phyloP scores from a whole-genome alignment of 2,113 vertebrate genomes.

The Malaclemys terrapin region DNA sequence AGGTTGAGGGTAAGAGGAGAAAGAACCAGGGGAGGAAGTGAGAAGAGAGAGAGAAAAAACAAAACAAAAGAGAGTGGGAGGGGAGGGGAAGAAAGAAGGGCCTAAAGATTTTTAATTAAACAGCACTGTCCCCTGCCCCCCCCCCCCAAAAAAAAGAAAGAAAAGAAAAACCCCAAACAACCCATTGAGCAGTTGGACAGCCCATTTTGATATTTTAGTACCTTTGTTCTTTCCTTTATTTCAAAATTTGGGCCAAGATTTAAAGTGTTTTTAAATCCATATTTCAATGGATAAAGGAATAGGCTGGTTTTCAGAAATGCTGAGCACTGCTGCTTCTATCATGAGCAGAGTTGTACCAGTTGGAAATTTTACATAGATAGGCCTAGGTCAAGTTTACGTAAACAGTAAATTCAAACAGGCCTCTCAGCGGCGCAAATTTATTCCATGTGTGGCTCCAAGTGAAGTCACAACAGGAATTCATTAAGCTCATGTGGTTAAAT shows the following conservation, averaged over 20 bases:
- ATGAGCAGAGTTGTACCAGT: neutral
- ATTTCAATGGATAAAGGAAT: constrained; percentile 15
- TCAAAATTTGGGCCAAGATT: constrained; percentile 10
- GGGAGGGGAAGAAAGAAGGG: neutral
- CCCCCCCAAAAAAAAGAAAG: neutral
- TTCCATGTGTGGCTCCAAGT: neutral
- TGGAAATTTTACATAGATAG: neutral
- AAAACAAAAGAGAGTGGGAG: no score
- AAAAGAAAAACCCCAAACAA: neutral
- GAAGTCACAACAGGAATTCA: neutral
- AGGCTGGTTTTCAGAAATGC: constrained; percentile 1
- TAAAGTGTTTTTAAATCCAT: constrained; percentile 16
- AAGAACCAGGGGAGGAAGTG: neutral
- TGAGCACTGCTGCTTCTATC: neutral
- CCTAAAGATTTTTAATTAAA: neutral
- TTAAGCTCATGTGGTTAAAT: neutral
- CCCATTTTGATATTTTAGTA: neutral
- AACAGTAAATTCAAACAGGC: neutral
- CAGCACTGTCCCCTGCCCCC: neutral
- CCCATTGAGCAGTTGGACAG: neutral
- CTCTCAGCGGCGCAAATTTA: neutral
- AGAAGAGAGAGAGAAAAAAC: neutral
- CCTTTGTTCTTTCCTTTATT: neutral
- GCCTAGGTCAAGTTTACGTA: neutral
- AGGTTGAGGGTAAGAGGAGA: neutral